Percentiles rank a stretch among this genome's conserved stretches.
Conservation (phyloP, 2,888 invertebrate genomes). For the Drosophila nigricruria region DNA sequence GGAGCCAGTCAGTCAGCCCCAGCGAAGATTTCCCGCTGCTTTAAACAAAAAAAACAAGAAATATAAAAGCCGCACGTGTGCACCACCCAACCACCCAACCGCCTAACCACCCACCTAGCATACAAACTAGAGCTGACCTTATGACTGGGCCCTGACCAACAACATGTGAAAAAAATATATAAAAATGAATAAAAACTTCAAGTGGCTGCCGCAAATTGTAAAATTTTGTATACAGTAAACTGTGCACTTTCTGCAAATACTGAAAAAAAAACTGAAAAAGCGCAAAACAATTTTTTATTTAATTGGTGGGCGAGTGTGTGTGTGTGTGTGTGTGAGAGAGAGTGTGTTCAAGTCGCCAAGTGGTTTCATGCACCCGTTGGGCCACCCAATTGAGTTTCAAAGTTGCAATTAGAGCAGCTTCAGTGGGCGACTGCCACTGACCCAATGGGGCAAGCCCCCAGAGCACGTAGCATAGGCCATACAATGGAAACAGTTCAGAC, state of each 20-base stretch:
- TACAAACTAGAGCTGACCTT: constrained; percentile 60
- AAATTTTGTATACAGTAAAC: constrained; percentile 48
- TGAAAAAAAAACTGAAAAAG: constrained; percentile 52
- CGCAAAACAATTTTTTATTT: constrained; percentile 73
- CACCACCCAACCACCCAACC: constrained; percentile 7
- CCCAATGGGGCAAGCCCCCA: constrained; percentile 42
- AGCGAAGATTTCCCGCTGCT: constrained; percentile 47
- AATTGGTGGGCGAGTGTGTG: constrained; percentile 57
- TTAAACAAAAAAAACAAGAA: constrained; percentile 68
- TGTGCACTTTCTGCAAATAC: constrained; percentile 34
- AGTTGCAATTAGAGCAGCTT: constrained; percentile 78
- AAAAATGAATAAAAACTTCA: constrained; percentile 3
- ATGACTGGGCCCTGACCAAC: constrained; percentile 39
- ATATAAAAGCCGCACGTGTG: constrained; percentile 69
- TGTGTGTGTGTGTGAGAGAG: constrained; percentile 13
- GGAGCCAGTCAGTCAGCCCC: constrained; percentile 51
- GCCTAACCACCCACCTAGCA: constrained; percentile 7
- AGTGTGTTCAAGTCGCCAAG: constrained; percentile 28
- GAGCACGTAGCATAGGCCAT: background rate
- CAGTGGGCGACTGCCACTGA: constrained; percentile 55
- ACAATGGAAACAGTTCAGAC: constrained; percentile 74
- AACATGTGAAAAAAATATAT: constrained; percentile 45
- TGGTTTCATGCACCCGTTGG: constrained; percentile 32
- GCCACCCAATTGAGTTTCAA: constrained; percentile 75
- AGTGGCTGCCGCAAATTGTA: constrained; percentile 50